These are phyloP conservation scores for Phylloscopus collybita DNA, from an alignment of 2,797 vertebrate genomes.

Conservation along the genomic window DNA sequence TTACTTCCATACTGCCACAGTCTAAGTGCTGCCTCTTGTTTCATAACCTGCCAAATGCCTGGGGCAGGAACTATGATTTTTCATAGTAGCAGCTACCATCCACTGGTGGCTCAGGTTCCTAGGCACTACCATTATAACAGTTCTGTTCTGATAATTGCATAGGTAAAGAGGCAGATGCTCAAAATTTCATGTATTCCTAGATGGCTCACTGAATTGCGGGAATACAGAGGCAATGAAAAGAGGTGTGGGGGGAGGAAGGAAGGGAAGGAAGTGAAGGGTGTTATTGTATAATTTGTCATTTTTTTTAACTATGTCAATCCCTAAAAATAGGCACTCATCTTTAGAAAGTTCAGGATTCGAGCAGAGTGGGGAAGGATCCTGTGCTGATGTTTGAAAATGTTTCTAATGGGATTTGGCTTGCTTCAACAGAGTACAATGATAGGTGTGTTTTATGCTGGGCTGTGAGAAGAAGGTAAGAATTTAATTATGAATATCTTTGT, in stretches of 20 bases:
- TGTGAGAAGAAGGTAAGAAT: conserved; percentile 49
- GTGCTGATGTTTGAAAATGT: neutral
- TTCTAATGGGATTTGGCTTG: conserved; percentile 29
- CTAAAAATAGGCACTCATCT: neutral
- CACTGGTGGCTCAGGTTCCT: conserved; percentile 16
- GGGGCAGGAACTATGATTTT: conserved; percentile 29
- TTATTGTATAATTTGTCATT: neutral
- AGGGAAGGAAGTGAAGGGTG: neutral
- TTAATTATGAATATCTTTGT: conserved; percentile 58
- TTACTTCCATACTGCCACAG: neutral
- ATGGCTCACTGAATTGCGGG: neutral
- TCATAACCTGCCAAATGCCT: conserved; percentile 18
- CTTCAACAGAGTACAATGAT: conserved; percentile 20
- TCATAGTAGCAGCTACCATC: conserved; percentile 2
- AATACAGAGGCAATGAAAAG: neutral
- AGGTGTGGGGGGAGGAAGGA: no score
- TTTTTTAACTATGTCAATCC: neutral
- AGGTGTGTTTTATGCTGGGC: conserved; percentile 41
- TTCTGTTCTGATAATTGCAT: neutral
- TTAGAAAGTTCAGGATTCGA: neutral
- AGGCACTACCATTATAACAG: neutral
- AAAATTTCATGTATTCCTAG: neutral
- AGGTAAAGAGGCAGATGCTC: neutral
- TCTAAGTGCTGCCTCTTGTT: conserved; percentile 32
- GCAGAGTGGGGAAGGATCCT: neutral